Evolutionary conservation across 2,888 invertebrate species (phyloP).

Genomic region (Epiblema foenella): DNA sequence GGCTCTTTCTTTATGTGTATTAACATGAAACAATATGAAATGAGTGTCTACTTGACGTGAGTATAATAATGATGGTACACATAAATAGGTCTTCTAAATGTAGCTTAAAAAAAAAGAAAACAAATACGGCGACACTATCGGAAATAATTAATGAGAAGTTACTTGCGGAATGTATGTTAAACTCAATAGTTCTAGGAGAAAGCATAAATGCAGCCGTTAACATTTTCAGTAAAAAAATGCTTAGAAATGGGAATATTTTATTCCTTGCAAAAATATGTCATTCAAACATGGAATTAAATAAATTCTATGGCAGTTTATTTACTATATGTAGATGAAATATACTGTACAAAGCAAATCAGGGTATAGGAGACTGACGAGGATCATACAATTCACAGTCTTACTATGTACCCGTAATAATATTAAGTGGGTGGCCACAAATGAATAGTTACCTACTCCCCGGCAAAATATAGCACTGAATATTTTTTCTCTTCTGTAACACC

Average conservation of each 20-base stretch:
- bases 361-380: constrained; percentile 16
- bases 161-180: constrained; percentile 19
- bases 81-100: neutral
- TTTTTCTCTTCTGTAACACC: neutral
- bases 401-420: constrained; percentile 22
- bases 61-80: constrained; percentile 1
- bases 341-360: constrained; percentile 26
- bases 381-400: constrained; percentile 12
- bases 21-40: neutral
- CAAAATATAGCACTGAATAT: constrained; percentile 4
- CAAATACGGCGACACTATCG: neutral
- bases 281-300: neutral
- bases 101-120: constrained; percentile 3
- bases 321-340: constrained; percentile 6
- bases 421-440: constrained; percentile 22
- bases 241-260: neutral
- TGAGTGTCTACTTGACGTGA: neutral
- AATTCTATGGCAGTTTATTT: constrained; percentile 20
- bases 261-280: neutral
- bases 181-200: neutral
- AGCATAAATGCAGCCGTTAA: constrained; percentile 10
- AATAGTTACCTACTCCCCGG: neutral
- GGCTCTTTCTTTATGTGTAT: neutral
- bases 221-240: neutral
- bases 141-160: neutral